Conservation (phyloP, 2,113 vertebrate genomes). For the Chiloscyllium plagiosum region DNA sequence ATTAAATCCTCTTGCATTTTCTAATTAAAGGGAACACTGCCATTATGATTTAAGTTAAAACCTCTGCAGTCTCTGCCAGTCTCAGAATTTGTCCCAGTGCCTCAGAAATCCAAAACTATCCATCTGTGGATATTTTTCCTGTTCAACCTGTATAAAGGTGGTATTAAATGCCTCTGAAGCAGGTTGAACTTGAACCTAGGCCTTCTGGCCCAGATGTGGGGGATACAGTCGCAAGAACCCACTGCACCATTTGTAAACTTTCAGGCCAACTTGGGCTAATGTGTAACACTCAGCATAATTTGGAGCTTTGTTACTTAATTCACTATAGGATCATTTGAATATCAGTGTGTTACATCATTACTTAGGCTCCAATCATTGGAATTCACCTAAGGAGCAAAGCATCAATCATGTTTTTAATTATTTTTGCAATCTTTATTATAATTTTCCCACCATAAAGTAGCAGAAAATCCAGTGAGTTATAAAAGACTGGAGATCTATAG, state of each 20-base stretch:
- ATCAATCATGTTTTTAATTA: background rate
- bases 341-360: background rate
- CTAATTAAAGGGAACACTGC: background rate
- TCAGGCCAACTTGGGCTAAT: background rate
- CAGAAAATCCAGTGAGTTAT: background rate
- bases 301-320: background rate
- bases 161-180: no score
- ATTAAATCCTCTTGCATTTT: background rate
- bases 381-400: background rate
- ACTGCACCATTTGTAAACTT: background rate
- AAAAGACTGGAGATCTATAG: background rate
- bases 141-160: no score
- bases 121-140: no score
- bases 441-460: background rate
- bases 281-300: background rate
- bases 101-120: background rate
- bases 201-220: no score
- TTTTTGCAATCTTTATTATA: background rate
- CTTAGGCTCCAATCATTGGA: background rate
- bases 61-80: no score
- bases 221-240: no score
- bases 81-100: background rate
- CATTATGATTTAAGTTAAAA: background rate
- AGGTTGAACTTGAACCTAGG: no score
- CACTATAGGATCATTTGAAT: background rate